These are phyloP conservation scores for Bursaphelenchus mucronatus DNA, from an alignment of 1,140 invertebrate species.

Conservation along the genomic window DNA sequence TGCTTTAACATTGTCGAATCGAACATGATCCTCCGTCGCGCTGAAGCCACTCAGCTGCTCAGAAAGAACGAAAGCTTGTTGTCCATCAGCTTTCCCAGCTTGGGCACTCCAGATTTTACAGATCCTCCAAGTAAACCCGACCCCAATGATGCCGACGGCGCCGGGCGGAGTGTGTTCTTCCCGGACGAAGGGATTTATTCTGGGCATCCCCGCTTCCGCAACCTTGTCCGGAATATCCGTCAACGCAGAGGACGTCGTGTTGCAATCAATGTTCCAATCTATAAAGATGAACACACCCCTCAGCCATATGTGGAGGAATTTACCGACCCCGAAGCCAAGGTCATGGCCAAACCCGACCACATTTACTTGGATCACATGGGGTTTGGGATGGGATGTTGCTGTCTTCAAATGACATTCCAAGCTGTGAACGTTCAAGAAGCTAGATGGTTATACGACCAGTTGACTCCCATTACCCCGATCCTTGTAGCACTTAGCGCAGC, in stretches of 20 bases:
- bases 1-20: slow-evolving; percentile 97
- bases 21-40: slow-evolving; percentile 80
- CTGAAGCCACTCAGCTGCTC: slow-evolving; percentile 77
- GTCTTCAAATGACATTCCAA: slow-evolving; percentile 78
- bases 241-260: slow-evolving; percentile 85
- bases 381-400: slow-evolving; percentile 98
- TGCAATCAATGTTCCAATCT: slow-evolving; percentile 88
- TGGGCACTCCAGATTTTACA: slow-evolving; percentile 85
- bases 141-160: slow-evolving; percentile 69
- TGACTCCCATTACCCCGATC: slow-evolving; percentile 92
- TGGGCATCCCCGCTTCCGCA: slow-evolving; percentile 83
- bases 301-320: slow-evolving; percentile 71
- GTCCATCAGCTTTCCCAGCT: slow-evolving; percentile 68
- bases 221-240: slow-evolving; percentile 86
- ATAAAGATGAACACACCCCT: slow-evolving; percentile 76
- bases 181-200: slow-evolving; percentile 88
- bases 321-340: slow-evolving; percentile 57
- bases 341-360: slow-evolving; percentile 67
- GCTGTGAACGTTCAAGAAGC: slow-evolving; percentile 95
- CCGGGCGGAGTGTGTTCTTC: slow-evolving; percentile 83
- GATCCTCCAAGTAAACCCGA: slow-evolving; percentile 71
- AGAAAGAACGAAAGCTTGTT: slow-evolving; percentile 77
- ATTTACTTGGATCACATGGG: slow-evolving; percentile 98
- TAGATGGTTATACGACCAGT: slow-evolving; percentile 88
- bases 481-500: slow-evolving; percentile 93